Evolutionary conservation across 1,140 invertebrate genomes (phyloP).

Genomic region (Pogonomyrmex californicus): DNA sequence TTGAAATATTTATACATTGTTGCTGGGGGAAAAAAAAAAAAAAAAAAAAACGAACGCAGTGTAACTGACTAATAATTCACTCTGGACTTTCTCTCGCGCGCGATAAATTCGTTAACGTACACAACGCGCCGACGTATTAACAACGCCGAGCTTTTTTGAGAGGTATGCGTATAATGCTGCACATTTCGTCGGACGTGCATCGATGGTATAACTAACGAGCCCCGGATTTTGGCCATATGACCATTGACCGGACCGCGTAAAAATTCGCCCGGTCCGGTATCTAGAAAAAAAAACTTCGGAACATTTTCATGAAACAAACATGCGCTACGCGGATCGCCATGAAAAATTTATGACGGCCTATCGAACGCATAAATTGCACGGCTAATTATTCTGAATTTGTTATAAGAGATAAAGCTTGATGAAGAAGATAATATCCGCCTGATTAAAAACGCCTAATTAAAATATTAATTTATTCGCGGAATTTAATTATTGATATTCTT

Average conservation of each 20-base stretch:
- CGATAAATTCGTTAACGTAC: conserved; percentile 43
- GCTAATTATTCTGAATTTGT: neutral
- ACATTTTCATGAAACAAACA: neutral
- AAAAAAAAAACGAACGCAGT: neutral
- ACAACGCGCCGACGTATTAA: conserved; percentile 30
- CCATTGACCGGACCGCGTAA: neutral
- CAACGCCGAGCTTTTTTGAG: conserved; percentile 18
- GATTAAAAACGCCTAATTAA: neutral
- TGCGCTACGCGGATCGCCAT: neutral
- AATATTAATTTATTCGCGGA: conserved; percentile 20
- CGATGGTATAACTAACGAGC: conserved; percentile 24
- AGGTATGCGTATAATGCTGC: conserved; percentile 6
- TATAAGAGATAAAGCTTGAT: neutral
- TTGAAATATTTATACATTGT: conserved; percentile 47
- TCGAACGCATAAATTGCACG: neutral
- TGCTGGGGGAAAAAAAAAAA: too few species aligned
- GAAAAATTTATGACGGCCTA: neutral
- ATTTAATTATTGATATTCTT: conserved; percentile 16
- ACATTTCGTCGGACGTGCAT: neutral
- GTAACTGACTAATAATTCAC: conserved; percentile 51
- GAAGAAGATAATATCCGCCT: neutral
- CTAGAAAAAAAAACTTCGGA: neutral
- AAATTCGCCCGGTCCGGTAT: neutral
- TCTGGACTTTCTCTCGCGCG: conserved; percentile 27
- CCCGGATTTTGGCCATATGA: neutral